Evolutionary conservation across 2,888 invertebrate species (phyloP), one percentile per base, ranked within the genome.

Genomic region (Cerastis leucographa): DNA sequence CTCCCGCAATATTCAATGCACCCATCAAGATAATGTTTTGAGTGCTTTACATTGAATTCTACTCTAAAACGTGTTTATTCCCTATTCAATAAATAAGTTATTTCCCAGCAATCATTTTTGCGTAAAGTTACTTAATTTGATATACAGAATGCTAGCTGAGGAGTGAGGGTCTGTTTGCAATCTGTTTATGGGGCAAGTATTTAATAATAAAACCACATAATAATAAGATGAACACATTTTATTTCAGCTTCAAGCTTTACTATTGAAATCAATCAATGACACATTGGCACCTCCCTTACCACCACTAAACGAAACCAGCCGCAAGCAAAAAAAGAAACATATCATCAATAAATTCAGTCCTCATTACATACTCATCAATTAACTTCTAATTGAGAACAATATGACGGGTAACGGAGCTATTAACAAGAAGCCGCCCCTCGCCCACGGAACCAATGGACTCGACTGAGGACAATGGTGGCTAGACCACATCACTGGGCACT

Each of bases 371-470:
- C 64, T 79, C 72, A 85, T 82, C 82, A 80, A 88, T 88, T 78
- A 68, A 64, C 54, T 64, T 74, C 66, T 70, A 78, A 87, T 81
- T 78, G 74, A 71, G 84, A 82, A 83, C 85, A 85, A 81, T 83
- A 74, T 85, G 80, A 82, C 61, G 68, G 40, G 44, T 88, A 88
- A 88, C 89, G 87, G 89, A 68, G 54, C 51, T 64, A 75, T 84
- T 88, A 80, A 80, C 78, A 78, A 51, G 82, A 29, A 54, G 51
- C 85, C 88, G 87, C 87, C 88, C 88, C 65, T 69, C 88, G 76
- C 88, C 88, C 74, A 88, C 87, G 11, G n/a, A 25, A 49, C 22
- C 72, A 68, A 62, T 81, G 81, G 87, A 81, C 85, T 65, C 4
- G 76, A 81, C 85, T 42, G 68, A 29, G 79, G 87, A 86, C 83